phyloP scores from a whole-genome alignment of 2,888 invertebrate genomes.

The Leucoma salicis region DNA sequence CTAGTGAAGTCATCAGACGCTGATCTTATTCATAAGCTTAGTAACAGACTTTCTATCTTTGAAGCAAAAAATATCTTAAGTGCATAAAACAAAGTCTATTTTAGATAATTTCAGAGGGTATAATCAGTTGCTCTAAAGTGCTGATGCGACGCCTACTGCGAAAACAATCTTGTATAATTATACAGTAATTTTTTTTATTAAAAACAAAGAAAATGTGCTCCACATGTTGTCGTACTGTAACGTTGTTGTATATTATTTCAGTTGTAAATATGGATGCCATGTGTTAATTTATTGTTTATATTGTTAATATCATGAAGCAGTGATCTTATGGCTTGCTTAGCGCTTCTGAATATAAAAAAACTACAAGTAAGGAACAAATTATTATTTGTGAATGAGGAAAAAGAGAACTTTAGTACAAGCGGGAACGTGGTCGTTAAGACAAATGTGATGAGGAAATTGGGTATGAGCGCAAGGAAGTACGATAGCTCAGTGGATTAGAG shows the following conservation, averaged over 20 bases:
- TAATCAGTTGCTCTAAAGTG: constrained; percentile 17
- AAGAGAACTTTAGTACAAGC: too few species aligned
- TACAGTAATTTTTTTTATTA: constrained; percentile 23
- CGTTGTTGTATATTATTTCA: background rate
- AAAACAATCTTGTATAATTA: constrained; percentile 40
- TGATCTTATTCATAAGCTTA: constrained; percentile 7
- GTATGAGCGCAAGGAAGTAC: too few species aligned
- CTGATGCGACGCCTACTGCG: constrained; percentile 41
- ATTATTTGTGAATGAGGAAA: too few species aligned
- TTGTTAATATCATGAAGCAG: too few species aligned
- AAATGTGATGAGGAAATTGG: too few species aligned
- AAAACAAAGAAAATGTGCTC: constrained; percentile 23
- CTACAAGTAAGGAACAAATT: too few species aligned
- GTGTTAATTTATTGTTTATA: background rate
- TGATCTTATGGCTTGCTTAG: too few species aligned
- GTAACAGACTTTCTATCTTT: background rate
- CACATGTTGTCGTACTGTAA: constrained; percentile 11
- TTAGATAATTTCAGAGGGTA: background rate
- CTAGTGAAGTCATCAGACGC: constrained; percentile 49
- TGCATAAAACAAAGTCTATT: background rate
- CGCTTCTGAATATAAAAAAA: too few species aligned
- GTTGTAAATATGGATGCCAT: background rate
- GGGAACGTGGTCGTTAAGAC: too few species aligned
- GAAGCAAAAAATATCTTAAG: constrained; percentile 4
- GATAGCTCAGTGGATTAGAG: too few species aligned